Evolutionary conservation across 2,113 vertebrate species (phyloP), one percentile per base, ranked within the genome.

Genomic region (Macrotus californicus): DNA sequence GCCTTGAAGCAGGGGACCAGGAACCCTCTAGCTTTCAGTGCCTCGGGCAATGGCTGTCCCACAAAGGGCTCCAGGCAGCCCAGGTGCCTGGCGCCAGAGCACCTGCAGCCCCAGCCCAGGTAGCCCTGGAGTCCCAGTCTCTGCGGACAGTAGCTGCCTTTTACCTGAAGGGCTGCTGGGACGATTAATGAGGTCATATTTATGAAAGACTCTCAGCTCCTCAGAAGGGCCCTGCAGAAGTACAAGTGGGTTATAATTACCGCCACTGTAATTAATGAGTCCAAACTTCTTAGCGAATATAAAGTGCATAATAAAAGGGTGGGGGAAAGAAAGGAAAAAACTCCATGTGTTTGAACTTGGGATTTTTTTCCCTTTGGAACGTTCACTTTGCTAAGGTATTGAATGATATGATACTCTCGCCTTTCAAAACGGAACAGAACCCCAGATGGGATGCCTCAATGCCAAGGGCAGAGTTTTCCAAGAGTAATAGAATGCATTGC

Each of bases 221-320:
- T 95, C 90, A 91, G 92, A 97, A 97, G 97, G 76, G 81, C 90
- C 95, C 94, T 96, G 96, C 94, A 95, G 88, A 95, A 94, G 94
- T 34, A 95, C 34, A 90, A 97, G 97, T 95, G 93, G 91, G 92
- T 85, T 96, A 81, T 96, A 97, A 97, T 97, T 97, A 96, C 72
- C 95, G 85, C 93, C 0, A 1, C 94, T 41, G 76, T 95, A 96
- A 96, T 97, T 96, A 97, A 96, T 95, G 90, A 97, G 94, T 87
- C 92, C 95, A 89, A 94, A 97, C 96, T 97, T 97, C 96, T 90
- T 85, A 96, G 90, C 95, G 92, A 96, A 90, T 94, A 88, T 54
- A 91, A 96, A 94, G 96, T 95, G 77, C n/a, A 67, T 91, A 94
- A 92, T 88, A 88, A 92, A 94, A 96, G 85, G 81, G 52, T 7